These are phyloP conservation scores for Pteromalus puparum DNA, from an alignment of 1,140 invertebrate species.

Conservation along the genomic window DNA sequence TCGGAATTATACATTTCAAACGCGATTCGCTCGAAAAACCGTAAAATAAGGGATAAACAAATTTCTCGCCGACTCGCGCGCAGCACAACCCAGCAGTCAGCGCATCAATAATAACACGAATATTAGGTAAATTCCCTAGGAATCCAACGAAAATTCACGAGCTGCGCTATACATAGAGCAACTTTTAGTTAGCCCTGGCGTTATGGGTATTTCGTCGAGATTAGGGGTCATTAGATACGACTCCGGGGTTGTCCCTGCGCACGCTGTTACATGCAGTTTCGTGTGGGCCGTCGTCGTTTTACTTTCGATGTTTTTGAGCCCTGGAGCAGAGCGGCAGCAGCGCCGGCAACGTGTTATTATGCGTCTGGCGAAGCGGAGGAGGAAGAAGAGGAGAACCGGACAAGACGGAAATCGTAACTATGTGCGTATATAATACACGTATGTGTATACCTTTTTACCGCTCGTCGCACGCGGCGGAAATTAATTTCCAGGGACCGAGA, in stretches of 20 bases:
- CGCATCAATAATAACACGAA: background rate
- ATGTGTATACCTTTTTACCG: background rate
- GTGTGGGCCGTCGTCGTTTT: constrained; percentile 55
- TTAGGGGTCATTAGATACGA: constrained; percentile 60
- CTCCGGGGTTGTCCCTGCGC: constrained; percentile 59
- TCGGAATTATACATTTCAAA: background rate
- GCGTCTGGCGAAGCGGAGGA: constrained; percentile 53
- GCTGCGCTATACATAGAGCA: constrained; percentile 46
- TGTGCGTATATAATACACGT: too few species aligned
- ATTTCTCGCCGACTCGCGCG: background rate
- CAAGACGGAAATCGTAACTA: constrained; percentile 15
- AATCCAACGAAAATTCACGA: background rate
- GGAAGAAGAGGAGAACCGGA: background rate
- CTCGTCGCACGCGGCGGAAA: background rate
- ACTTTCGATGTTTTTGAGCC: constrained; percentile 56
- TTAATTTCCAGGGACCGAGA: background rate
- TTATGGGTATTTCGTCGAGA: constrained; percentile 58
- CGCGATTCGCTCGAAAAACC: background rate
- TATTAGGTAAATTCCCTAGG: background rate
- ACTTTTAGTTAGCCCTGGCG: constrained; percentile 58
- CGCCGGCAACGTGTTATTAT: constrained; percentile 58
- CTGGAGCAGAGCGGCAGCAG: constrained; percentile 33
- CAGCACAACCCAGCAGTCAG: too few species aligned
- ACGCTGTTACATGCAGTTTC: constrained; percentile 51
- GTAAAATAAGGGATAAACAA: background rate